A percentile compares a stretch with the other conserved stretches of the same genome.
Conservation (phyloP, 2,113 vertebrate species). For the Otis tarda region DNA sequence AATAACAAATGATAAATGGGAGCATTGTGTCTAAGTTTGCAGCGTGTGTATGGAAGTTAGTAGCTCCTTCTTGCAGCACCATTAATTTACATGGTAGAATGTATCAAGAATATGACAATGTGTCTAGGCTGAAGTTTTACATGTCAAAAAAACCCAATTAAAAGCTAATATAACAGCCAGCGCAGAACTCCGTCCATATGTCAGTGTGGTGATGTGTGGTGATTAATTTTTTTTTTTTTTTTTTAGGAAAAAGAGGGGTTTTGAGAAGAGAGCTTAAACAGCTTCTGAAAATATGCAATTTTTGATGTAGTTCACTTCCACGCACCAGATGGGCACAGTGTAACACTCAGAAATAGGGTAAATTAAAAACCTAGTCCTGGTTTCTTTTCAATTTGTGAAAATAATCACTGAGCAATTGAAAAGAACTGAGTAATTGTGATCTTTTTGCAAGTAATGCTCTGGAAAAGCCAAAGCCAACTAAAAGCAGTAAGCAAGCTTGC, state of each 20-base stretch:
- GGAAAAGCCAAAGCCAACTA: slow-evolving; percentile 23
- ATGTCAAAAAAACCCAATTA: background rate
- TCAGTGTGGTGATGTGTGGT: background rate
- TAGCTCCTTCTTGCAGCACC: background rate
- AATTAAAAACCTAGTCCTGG: background rate
- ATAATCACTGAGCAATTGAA: background rate
- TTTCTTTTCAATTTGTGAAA: background rate
- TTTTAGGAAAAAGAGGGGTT: background rate
- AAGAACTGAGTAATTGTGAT: slow-evolving; percentile 15
- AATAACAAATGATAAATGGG: slow-evolving; percentile 14
- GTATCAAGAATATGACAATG: background rate
- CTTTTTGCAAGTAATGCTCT: slow-evolving; percentile 16
- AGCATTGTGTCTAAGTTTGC: background rate
- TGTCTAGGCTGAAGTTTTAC: background rate
- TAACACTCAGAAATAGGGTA: background rate
- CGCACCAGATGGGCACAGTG: background rate
- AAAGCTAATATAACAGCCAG: background rate
- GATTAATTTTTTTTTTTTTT: background rate
- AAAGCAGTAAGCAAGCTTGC: slow-evolving; percentile 23
- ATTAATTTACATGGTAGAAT: background rate
- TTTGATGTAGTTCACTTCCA: background rate
- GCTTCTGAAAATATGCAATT: background rate
- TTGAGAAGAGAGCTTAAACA: background rate
- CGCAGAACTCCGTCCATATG: fast-evolving
- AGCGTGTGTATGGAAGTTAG: background rate